A percentile compares a stretch with the other conserved stretches of the same genome.
phyloP scores from a whole-genome alignment of 2,113 vertebrate species.

The Paraplagusia blochii region DNA sequence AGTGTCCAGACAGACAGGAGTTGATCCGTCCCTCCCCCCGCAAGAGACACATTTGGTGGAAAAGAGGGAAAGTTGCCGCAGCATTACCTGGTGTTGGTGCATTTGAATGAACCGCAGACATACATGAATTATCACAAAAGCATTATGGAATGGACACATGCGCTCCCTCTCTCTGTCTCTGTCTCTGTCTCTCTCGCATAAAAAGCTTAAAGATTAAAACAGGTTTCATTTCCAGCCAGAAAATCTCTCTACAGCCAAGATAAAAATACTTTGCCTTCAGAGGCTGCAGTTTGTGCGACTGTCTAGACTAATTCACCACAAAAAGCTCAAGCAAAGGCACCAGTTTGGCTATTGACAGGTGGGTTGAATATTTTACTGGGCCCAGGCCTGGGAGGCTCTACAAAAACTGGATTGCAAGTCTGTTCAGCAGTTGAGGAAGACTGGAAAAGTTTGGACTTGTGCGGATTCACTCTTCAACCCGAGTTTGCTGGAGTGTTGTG shows the following conservation, averaged over 20 bases:
- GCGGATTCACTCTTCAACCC: slow-evolving; percentile 10
- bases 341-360: slow-evolving; percentile 62
- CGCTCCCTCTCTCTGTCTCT: too few relatives aligned
- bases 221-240: slow-evolving; percentile 41
- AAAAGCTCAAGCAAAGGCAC: slow-evolving; percentile 26
- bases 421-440: slow-evolving; percentile 37
- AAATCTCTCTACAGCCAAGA: slow-evolving; percentile 38
- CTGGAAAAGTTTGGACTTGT: slow-evolving; percentile 55
- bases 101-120: slow-evolving; percentile 38
- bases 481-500: slow-evolving; percentile 17
- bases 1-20: slow-evolving; percentile 52
- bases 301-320: slow-evolving; percentile 62
- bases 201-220: slow-evolving; percentile 50
- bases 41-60: slow-evolving; percentile 28
- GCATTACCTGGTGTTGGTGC: slow-evolving; percentile 43
- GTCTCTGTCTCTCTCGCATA: too few relatives aligned
- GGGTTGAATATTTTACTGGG: slow-evolving; percentile 69
- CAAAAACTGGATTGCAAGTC: slow-evolving; percentile 51
- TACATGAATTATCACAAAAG: slow-evolving; percentile 34
- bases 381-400: slow-evolving; percentile 32
- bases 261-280: slow-evolving; percentile 50
- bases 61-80: slow-evolving; percentile 30
- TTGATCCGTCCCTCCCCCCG: slow-evolving; percentile 38
- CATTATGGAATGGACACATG: slow-evolving; percentile 27
- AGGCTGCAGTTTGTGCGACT: slow-evolving; percentile 39